Conservation (phyloP, 2,797 vertebrate species). For the Galaxias olidus region DNA sequence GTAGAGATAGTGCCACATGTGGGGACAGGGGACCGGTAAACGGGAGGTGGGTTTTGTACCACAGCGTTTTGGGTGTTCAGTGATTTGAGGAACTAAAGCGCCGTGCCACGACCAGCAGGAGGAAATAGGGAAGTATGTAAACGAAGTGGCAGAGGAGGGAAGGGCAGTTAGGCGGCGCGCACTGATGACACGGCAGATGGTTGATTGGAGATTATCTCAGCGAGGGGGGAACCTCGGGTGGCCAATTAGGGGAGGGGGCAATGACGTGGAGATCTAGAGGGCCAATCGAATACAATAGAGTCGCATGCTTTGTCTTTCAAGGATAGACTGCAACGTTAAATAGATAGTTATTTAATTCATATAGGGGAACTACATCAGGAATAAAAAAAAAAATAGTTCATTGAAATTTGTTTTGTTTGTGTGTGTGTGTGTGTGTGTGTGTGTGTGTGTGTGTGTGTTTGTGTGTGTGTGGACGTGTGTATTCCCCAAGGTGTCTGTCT, state of each 20-base stretch:
- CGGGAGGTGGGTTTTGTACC: conserved; percentile 17
- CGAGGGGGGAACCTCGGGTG: conserved; percentile 53
- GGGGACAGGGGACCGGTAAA: conserved; percentile 17
- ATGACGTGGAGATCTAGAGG: conserved; percentile 26
- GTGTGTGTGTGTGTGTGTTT: conserved; percentile 5
- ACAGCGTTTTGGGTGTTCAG: conserved; percentile 32
- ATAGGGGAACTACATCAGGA: no score
- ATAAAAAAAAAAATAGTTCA: no score
- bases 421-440: background rate
- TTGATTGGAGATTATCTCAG: conserved; percentile 67
- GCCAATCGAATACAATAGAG: conserved; percentile 48
- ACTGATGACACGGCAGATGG: conserved; percentile 66
- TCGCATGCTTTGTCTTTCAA: no score
- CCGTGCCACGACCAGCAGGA: conserved; percentile 43
- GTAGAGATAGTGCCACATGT: conserved; percentile 8
- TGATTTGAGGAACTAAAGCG: conserved; percentile 31
- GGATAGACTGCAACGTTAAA: no score
- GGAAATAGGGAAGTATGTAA: conserved; percentile 22
- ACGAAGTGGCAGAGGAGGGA: conserved; percentile 26
- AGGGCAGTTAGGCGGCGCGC: conserved; percentile 32
- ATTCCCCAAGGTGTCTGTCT: conserved; percentile 2
- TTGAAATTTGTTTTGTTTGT: background rate
- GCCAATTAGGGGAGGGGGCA: conserved; percentile 59
- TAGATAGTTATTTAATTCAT: no score
- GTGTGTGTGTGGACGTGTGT: background rate